Base-by-base conservation (phyloP, 2,888 invertebrate species). In the Ephialtes manifestator region DNA sequence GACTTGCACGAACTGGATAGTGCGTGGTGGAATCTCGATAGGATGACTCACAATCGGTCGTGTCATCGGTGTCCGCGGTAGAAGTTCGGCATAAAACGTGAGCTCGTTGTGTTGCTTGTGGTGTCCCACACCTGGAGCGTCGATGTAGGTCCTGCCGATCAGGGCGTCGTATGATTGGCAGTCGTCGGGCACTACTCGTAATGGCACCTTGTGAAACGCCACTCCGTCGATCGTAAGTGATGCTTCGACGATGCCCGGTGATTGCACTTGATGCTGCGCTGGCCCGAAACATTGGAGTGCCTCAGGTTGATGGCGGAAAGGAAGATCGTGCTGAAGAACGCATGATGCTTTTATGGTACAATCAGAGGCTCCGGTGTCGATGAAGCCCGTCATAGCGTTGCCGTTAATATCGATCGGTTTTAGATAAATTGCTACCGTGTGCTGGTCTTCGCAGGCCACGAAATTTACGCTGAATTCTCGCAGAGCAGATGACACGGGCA, bases 331-430 rank as follows among this genome's bases (percentile, higher is more conserved):
- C 10, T 43, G 65, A 2, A 87, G 68, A 2, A 87, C 86, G 8
- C 83, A 28, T 20, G 87, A 84, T 20, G 86, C 84, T n/a, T n/a
- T n/a, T n/a, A n/a, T n/a, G n/a, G n/a, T n/a, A n/a, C n/a, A n/a
- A n/a, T n/a, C n/a, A n/a, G 89, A 88, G 78, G 89, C 88, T 0
- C 89, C 89, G 1, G 87, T 86, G 75, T 89, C 88, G 15, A 88
- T 70, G 18, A 87, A 39, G 18, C 76, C 85, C 4, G 58, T 24
- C 24, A 86, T 35, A 2, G 3, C 11, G 13, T 55, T 10, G 2
- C 53, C 80, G 46, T 74, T 65, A 5, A 65, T 58, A 24, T 70
- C 48, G 7, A 63, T 68, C 11, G 0, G 78, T 35, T 63, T 79
- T 18, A 83, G 55, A 43, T 72, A 72, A 10, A 18, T 48, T 10